These are phyloP conservation scores for Erynnis tages DNA, from an alignment of 2,888 invertebrate species.

Conservation along the genomic window DNA sequence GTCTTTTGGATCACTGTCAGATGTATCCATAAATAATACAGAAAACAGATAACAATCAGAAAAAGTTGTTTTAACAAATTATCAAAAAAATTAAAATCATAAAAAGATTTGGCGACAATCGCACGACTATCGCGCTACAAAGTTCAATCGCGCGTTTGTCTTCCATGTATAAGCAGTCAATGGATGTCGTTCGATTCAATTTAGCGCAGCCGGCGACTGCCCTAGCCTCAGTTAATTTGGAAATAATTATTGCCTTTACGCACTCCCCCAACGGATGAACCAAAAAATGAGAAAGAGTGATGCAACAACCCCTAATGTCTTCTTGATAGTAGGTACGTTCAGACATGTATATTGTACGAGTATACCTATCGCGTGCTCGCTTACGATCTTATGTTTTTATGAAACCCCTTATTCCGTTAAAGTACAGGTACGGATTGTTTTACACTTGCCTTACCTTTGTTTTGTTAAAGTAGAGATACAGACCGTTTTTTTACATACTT, in stretches of 20 bases:
- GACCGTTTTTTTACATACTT: no score
- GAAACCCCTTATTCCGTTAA: no score
- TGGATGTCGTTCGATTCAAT: slow-evolving; percentile 69
- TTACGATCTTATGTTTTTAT: neutral
- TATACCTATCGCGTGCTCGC: neutral
- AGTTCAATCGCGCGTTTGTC: neutral
- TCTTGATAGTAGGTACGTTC: slow-evolving; percentile 37
- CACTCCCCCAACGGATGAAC: slow-evolving; percentile 44
- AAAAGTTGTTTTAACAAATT: no score
- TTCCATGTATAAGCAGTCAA: slow-evolving; percentile 7
- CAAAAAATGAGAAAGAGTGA: slow-evolving; percentile 43
- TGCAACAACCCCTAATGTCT: slow-evolving; percentile 38
- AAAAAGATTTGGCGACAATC: neutral
- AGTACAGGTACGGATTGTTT: no score
- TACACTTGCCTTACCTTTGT: no score
- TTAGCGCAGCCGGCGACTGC: slow-evolving; percentile 66
- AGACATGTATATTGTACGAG: no score
- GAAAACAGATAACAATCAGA: no score
- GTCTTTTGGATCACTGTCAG: no score
- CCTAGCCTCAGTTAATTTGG: slow-evolving; percentile 66
- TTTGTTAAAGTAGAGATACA: no score
- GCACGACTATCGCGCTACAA: neutral
- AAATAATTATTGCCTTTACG: slow-evolving; percentile 70
- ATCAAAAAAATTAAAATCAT: no score
- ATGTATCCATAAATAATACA: no score